Conservation (phyloP, 2,113 vertebrate species). For the Amazona vittata region DNA sequence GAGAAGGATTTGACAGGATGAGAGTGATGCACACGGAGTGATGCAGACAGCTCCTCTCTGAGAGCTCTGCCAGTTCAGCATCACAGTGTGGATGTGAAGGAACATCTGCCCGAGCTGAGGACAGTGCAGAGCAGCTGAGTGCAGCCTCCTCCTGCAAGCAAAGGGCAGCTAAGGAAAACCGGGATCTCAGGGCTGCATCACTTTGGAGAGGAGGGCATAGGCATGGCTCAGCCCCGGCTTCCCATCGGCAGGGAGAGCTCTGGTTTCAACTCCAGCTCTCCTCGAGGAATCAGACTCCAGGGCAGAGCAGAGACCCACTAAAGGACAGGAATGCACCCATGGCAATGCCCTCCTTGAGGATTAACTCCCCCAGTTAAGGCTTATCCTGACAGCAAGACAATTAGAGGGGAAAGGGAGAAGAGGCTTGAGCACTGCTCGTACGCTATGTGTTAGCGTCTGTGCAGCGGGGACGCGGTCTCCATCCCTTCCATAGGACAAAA, state of each 20-base stretch:
- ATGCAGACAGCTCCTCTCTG: not conserved
- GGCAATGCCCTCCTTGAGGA: not conserved
- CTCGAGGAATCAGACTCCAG: not conserved
- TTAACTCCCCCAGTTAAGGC: too few species aligned
- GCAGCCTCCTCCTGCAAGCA: not conserved
- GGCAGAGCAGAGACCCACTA: not conserved
- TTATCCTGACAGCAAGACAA: not conserved
- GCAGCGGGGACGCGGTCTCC: not conserved
- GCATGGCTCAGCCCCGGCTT: not conserved
- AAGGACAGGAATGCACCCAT: fast-evolving
- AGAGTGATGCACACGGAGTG: not conserved
- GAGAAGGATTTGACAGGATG: not conserved
- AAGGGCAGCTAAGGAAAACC: not conserved
- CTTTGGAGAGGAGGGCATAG: not conserved
- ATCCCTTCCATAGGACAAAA: not conserved
- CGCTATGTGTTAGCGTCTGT: fast-evolving
- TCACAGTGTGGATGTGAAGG: not conserved
- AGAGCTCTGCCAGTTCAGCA: not conserved
- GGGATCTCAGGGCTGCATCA: not conserved
- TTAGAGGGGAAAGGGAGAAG: not conserved
- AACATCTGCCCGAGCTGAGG: constrained; percentile 5
- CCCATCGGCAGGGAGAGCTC: not conserved
- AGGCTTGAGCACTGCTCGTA: fast-evolving
- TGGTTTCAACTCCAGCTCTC: not conserved
- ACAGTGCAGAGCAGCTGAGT: not conserved